Base-by-base conservation (phyloP, 2,888 invertebrate genomes). In the Yponomeuta evonymella region DNA sequence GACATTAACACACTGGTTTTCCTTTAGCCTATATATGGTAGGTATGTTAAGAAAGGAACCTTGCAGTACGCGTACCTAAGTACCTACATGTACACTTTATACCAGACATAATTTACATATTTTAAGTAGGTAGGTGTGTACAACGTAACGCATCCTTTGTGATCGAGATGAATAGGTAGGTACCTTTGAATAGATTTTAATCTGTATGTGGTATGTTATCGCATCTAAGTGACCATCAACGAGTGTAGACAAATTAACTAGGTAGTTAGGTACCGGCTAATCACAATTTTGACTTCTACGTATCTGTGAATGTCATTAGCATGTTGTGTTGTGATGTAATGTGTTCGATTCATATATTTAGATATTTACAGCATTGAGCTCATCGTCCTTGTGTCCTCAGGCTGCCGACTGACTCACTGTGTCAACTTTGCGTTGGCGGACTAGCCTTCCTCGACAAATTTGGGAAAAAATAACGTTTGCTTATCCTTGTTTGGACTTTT, bases 361-460 rank as follows among this genome's bases (percentile, higher is more conserved):
- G 33, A 33, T 87, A 81, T 82, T 84, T 84, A 78, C 78, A 79
- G 76, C 79, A 79, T 79, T 83, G 86, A 84, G 81, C 84, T 87
- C 86, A 85, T 81, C 81, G 89, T 88, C 90, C 90, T 91, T 91
- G 91, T 81, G 83, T 84, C 80, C 76, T 4, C 80, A 79, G 77
- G 79, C 76, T 81, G 77, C 80, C 51, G 79, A 81, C 85, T 91
- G 91, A 91, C 88, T 90, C 91, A 90, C 82, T 85, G 77, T 83
- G 84, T 86, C 87, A 89, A 90, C 84, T 80, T 83, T 78, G 83
- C 81, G 90, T 88, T 81, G 89, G 90, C 83, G 88, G 87, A 82
- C 83, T 84, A 85, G 82, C 84, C 85, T 88, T 86, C 77, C 84
- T 79, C 73, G 76, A 79, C 81, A 78, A 75, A 81, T 83, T 85